Evolutionary conservation across 2,797 vertebrate genomes (phyloP).

Genomic region (Lepus townsendii): DNA sequence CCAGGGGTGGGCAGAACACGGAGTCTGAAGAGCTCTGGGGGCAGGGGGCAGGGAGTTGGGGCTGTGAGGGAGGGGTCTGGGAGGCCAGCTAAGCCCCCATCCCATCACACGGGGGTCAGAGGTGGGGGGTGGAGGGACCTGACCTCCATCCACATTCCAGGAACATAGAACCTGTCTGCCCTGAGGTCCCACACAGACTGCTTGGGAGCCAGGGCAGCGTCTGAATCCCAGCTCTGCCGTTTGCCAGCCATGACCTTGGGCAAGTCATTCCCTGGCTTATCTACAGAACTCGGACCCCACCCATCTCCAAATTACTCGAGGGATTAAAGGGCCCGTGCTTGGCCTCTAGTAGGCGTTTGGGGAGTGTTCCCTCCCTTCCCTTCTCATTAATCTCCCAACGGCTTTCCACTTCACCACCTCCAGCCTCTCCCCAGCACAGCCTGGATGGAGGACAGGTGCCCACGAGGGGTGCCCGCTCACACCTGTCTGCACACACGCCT

Average conservation of each 20-base stretch:
- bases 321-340: neutral
- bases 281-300: neutral
- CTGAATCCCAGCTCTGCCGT: neutral
- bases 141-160: neutral
- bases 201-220: neutral
- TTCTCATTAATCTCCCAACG: neutral
- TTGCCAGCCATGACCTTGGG: neutral
- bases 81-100: neutral
- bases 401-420: neutral
- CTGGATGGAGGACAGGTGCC: accelerated
- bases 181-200: neutral
- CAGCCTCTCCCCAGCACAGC: neutral
- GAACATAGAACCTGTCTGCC: neutral
- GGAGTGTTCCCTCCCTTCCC: neutral
- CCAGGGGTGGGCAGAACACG: neutral
- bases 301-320: neutral
- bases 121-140: neutral
- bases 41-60: neutral
- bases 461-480: neutral
- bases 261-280: neutral
- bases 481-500: neutral
- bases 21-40: too few species aligned
- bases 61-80: neutral
- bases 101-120: neutral
- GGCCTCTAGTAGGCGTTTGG: neutral